Evolutionary conservation across 2,888 invertebrate genomes (phyloP), one percentile per base, ranked within the genome.

Genomic region (Aradus depressus): DNA sequence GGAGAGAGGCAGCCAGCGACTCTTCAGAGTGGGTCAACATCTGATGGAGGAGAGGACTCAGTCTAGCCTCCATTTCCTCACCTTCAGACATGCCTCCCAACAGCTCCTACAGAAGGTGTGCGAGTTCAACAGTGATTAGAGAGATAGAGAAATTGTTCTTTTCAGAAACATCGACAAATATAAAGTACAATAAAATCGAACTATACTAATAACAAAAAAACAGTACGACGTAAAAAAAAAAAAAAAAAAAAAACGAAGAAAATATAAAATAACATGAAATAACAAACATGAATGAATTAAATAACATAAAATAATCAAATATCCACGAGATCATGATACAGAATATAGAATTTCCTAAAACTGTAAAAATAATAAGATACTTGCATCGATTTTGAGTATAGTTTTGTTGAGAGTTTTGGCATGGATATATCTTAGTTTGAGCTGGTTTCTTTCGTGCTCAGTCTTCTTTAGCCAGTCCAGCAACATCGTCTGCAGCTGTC

Each of bases 341-440:
- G 8, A 8, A 37, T 12, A 8, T 8, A 19, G 22, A 37, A 37
- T 37, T 37, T 10, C 8, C 8, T 6, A 10, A 37, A 47, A n/a
- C n/a, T n/a, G n/a, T n/a, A n/a, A n/a, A n/a, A n/a, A n/a, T n/a
- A n/a, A n/a, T n/a, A n/a, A n/a, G n/a, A 10, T 18, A 31, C 52
- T 53, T 54, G 63, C 72, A 64, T 84, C 77, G 61, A 88, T 81
- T 55, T 79, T 76, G 12, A 74, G 68, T 45, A 84, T 69, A 49
- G 84, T 72, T 62, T 81, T 83, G 21, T 83, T 78, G 59, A 90
- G 73, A 44, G 83, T 75, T 62, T 82, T 77, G 25, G 87, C 74
- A 59, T 87, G 84, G 16, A 90, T 80, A 63, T 88, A 89, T 59
- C 86, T 74, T 19, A 90, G 70, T 62, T 87, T 85, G 38, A 91